Base-by-base conservation (phyloP, 2,888 invertebrate genomes). In the Deilephila porcellus region DNA sequence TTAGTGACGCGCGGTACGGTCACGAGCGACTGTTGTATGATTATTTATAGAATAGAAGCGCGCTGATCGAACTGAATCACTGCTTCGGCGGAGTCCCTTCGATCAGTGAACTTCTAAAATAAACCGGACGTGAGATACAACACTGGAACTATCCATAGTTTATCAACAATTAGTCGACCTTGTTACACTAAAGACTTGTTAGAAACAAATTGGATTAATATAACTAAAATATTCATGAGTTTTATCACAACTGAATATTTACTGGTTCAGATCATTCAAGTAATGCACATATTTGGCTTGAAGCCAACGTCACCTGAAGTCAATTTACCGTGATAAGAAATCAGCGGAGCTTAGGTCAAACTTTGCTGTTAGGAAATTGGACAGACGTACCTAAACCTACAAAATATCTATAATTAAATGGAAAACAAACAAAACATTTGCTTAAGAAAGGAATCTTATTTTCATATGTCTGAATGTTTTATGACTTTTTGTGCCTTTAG, bases 1-100 rank as follows among this genome's bases (percentile, higher is more conserved):
- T 76, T 81, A 81, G 88, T 93, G 93, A 92, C 93, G 93, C 79
- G 83, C 74, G 81, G 75, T 85, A 80, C 85, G 86, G 86, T 91
- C 91, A 90, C 91, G 91, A 89, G 91, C 86, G 84, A 77, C 73
- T 74, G 56, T 74, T 79, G 73, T 63, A 63, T 37, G 32, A 17
- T 63, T 93, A 93, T 91, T 90, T 90, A 88, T 93, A 93, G 88
- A 78, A 71, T 75, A 76, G 76, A 77, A 79, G 79, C 76, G 81
- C 79, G 82, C 85, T 83, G 82, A 86, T 85, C 84, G 83, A 84
- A 81, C 59, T 37, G 20, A 67, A 37, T 72, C 72, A 72, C 45
- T 4, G 52, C 25, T 67, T 14, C 67, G 25, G 45, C 83, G 81
- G 80, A 84, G 79, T 85, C 85, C 85, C 87, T 87, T 85, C 83